Percentiles rank a stretch among this genome's conserved stretches.
phyloP scores from a whole-genome alignment of 2,113 vertebrate species.

The Corydoras sp. region DNA sequence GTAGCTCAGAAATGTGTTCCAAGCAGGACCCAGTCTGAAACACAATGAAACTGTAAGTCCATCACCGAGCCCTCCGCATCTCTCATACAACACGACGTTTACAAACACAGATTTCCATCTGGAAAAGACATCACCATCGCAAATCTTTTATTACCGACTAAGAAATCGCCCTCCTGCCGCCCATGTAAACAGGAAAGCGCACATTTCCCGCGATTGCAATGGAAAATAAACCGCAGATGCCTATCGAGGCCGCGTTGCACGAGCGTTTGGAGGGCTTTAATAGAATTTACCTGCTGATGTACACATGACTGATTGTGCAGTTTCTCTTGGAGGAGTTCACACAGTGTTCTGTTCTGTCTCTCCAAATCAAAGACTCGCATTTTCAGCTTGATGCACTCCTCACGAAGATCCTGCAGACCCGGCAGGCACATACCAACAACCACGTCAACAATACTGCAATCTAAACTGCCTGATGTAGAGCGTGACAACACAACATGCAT shows the following conservation, averaged over 20 bases:
- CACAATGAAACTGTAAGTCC: conserved; percentile 44
- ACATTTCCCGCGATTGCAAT: conserved; percentile 32
- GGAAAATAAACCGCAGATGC: conserved; percentile 14
- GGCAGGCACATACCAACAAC: background rate
- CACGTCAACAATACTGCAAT: background rate
- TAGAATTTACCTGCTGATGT: conserved; percentile 74
- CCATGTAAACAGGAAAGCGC: conserved; percentile 39
- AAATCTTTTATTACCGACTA: background rate
- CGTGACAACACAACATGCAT: background rate
- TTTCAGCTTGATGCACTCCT: conserved; percentile 95
- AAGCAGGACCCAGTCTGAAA: conserved; percentile 63
- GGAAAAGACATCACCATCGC: conserved; percentile 4
- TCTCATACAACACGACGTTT: background rate
- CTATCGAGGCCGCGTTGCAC: too few relatives aligned
- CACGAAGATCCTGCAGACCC: conserved; percentile 78
- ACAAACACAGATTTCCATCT: background rate
- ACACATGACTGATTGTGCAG: conserved; percentile 76
- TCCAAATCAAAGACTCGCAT: conserved; percentile 93
- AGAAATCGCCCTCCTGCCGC: conserved; percentile 4
- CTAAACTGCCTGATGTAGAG: background rate
- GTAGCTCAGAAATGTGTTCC: conserved; percentile 61
- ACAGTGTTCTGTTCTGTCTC: conserved; percentile 87
- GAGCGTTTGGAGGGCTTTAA: background rate
- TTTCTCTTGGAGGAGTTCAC: conserved; percentile 87
- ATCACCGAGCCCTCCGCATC: background rate